Evolutionary conservation across 2,113 vertebrate genomes (phyloP).

Genomic region (Ranitomeya imitator): DNA sequence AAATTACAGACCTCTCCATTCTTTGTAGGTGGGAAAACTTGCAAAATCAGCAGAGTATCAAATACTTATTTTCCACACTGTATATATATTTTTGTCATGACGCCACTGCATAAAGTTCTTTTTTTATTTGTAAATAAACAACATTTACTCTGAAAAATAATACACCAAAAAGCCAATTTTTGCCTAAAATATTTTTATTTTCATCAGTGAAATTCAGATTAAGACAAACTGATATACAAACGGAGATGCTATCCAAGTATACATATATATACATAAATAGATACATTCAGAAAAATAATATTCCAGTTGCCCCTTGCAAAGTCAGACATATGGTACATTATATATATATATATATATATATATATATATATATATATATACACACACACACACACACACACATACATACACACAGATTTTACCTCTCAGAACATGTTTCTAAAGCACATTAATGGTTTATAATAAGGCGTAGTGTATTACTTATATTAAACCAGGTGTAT

Average conservation of each 20-base stretch:
- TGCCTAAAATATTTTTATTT: constrained; percentile 57
- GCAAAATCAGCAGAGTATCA: no score
- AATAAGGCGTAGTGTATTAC: constrained; percentile 54
- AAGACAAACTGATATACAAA: constrained; percentile 54
- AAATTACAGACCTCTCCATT: no score
- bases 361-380: no score
- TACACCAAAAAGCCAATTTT: not conserved
- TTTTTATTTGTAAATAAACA: not conserved
- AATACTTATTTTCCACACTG: no score
- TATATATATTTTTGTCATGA: no score
- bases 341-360: not conserved
- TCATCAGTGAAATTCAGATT: constrained; percentile 45
- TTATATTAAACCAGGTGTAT: not conserved
- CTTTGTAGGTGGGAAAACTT: no score
- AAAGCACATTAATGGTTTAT: constrained; percentile 34
- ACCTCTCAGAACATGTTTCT: not conserved
- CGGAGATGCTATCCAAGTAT: constrained; percentile 44
- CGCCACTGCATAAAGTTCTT: not conserved
- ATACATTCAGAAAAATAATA: constrained; percentile 20
- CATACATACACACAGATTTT: not conserved
- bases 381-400: no score
- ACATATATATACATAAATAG: constrained; percentile 39
- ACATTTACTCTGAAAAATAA: not conserved
- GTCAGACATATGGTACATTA: constrained; percentile 27
- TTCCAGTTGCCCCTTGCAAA: constrained; percentile 47